A percentile compares a stretch with the other conserved stretches of the same genome.
phyloP scores from a whole-genome alignment of 92 coral and sea anemone genomes.

The Palythoa caribaeorum region DNA sequence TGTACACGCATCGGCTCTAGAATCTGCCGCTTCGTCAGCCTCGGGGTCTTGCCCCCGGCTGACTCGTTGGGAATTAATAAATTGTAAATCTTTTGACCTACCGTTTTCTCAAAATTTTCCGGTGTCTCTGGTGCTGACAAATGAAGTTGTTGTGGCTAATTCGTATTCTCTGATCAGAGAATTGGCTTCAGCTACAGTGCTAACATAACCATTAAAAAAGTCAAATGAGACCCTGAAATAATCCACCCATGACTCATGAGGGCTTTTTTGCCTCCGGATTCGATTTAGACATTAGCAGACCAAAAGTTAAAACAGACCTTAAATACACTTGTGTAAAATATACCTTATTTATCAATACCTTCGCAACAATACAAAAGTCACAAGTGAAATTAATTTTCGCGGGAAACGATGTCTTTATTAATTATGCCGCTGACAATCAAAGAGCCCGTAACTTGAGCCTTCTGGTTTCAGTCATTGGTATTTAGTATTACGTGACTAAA shows the following conservation, averaged over 20 bases:
- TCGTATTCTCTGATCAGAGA: not conserved
- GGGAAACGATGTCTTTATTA: not conserved
- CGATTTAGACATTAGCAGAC: not conserved
- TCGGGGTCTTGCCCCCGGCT: too few relatives aligned
- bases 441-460: not conserved
- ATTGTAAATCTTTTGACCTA: not conserved
- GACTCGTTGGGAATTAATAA: not conserved
- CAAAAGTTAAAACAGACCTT: not conserved
- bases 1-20: too few relatives aligned
- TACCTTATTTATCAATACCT: not conserved
- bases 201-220: not conserved
- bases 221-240: not conserved
- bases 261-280: constrained; percentile 5
- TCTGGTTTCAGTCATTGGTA: constrained; percentile 18
- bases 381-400: not conserved
- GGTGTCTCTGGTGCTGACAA: constrained; percentile 16
- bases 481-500: constrained; percentile 15
- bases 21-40: too few relatives aligned
- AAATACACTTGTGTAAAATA: not conserved
- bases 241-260: constrained; percentile 7
- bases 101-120: not conserved
- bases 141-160: not conserved
- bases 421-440: not conserved
- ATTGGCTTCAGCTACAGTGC: not conserved
- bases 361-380: not conserved